Evolutionary conservation across 2,888 invertebrate genomes (phyloP).

Genomic region (Lasioglossum lativentre): DNA sequence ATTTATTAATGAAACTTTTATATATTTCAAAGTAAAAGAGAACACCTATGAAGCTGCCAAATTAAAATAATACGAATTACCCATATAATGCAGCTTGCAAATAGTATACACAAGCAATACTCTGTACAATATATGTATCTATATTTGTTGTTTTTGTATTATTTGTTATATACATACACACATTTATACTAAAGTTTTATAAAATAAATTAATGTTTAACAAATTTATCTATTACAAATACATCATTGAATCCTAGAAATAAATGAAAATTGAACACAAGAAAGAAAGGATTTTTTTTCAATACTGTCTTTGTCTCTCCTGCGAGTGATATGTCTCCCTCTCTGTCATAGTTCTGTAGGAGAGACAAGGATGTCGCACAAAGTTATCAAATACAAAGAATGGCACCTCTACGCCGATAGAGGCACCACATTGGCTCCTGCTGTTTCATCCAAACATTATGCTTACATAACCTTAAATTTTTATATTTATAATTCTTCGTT

Average conservation of each 20-base stretch:
- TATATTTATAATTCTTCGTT: too few species aligned
- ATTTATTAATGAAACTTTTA: neutral
- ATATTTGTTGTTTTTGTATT: constrained; percentile 21
- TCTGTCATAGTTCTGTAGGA: too few species aligned
- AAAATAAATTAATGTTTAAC: constrained; percentile 41
- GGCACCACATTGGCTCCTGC: too few species aligned
- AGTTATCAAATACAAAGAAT: too few species aligned
- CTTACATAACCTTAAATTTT: too few species aligned
- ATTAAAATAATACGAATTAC: constrained; percentile 1
- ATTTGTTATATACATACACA: constrained; percentile 15
- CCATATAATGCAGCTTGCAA: neutral
- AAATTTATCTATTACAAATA: neutral
- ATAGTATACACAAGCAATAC: constrained; percentile 16
- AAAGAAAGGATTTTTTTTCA: too few species aligned
- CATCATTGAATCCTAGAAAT: neutral
- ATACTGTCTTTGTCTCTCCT: too few species aligned
- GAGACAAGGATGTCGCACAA: too few species aligned
- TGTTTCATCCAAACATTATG: too few species aligned
- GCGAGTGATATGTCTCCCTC: too few species aligned
- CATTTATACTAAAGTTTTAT: constrained; percentile 29
- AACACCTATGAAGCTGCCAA: neutral
- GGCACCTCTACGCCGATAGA: too few species aligned
- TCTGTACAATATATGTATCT: constrained; percentile 21
- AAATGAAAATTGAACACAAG: neutral
- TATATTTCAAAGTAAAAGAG: neutral